A percentile compares a stretch with the other conserved stretches of the same genome.
Conservation (phyloP, 2,797 vertebrate species). For the Linurgus olivaceus region DNA sequence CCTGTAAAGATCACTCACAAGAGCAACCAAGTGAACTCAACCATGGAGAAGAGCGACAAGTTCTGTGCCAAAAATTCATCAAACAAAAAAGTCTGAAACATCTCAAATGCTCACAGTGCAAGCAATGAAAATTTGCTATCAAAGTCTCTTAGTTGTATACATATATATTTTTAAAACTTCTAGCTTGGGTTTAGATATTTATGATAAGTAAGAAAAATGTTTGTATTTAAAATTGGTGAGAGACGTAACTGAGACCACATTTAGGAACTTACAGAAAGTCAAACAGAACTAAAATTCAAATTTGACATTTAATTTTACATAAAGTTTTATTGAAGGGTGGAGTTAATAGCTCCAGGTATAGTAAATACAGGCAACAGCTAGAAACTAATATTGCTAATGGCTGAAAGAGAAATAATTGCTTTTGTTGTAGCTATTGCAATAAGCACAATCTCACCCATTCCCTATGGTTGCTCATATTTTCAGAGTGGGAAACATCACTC, state of each 20-base stretch:
- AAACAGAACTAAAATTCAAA: not conserved
- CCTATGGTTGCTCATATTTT: not conserved
- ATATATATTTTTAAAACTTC: not conserved
- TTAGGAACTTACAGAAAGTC: not conserved
- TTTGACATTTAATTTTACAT: not conserved
- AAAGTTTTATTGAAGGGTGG: not conserved
- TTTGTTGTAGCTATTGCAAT: not conserved
- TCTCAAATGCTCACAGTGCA: not conserved
- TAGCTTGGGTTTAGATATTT: not conserved
- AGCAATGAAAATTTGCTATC: not conserved
- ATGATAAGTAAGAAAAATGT: not conserved
- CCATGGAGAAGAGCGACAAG: not conserved
- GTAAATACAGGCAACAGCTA: not conserved
- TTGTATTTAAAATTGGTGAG: not conserved
- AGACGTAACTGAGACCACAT: not conserved
- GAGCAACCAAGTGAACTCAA: not conserved
- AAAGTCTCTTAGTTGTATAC: not conserved
- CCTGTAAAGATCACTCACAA: not conserved
- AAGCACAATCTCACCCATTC: not conserved
- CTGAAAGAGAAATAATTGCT: not conserved
- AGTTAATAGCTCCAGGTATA: not conserved
- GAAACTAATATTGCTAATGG: not conserved
- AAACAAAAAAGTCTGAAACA: not conserved
- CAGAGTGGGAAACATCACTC: not conserved
- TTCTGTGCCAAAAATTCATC: not conserved